Base-by-base conservation (phyloP, 2,888 invertebrate species). In the Pollenia angustigena region DNA sequence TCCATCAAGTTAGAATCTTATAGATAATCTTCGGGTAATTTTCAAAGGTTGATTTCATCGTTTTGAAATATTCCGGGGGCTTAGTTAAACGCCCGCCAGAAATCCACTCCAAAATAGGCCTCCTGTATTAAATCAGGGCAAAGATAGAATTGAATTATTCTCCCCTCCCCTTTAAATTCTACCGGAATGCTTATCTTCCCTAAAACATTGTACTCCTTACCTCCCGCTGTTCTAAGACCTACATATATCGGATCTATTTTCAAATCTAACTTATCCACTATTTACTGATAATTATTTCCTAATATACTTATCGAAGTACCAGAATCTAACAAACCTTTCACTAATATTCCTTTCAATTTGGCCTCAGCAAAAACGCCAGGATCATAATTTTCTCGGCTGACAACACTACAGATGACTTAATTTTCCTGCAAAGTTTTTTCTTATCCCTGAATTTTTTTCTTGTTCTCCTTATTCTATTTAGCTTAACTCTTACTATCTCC, bases 41-140 rank as follows among this genome's bases (percentile, higher is more conserved):
- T 18, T 12, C 44, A 12, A 16, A 64, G 11, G 32, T 18, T 12
- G 14, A 76, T 12, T 18, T 71, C 60, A 1, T 56, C 58, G 0
- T 23, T 4, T 9, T 56, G 40, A 1, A 84, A 44, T 1, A 83
- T 32, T 23, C 78, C 32, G 0, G 81, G 84, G 1, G 86, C 68
- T 11, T 85, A 66, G 3, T 58, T 16, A 50, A 87, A 87, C 8
- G 14, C 42, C 50, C 42, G 52, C 87, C 88, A 88, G 50, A 88
- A 86, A 60, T 88, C 80, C 10, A 84, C 60, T 0, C 85, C 84
- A 16, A 88, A 46, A 54, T 87, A 87, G 3, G 75, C 10, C 2
- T 75, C 46, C 23, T 86, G 85, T 4, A 52, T 50, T 1, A 88
- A 11, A 11, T 64, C 52, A 1, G 84, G 84, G 4, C 81, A 76